Evolutionary conservation across 2,797 vertebrate species (phyloP), one percentile per base, ranked within the genome.

Genomic region (Sphenopsis melanotis): DNA sequence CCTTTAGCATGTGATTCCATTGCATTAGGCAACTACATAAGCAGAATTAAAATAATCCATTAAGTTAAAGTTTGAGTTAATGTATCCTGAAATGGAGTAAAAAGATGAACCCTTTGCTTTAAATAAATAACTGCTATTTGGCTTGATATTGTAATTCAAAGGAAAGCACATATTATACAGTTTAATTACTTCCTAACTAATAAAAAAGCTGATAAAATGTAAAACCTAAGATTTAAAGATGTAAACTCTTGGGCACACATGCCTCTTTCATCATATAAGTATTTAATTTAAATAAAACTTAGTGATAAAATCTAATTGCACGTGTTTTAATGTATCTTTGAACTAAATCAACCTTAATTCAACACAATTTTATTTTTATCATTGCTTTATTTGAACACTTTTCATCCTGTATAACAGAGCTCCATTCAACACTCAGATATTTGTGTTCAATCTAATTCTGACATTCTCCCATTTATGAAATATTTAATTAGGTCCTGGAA

Each of bases 401-500:
- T 87, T 70, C 7, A 41, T 71, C 15, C 46, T 52, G 3, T 71
- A 6, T 57, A 39, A 32, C 16, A 74, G 52, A 76, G 49, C n/a
- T 85, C 8, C 15, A 32, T 42, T 83, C n/a, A 74, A 49, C 4
- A 17, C 6, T 29, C 83, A 52, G 5, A 16, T 24, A 37, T 90
- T 36, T 72, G 6, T 53, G 14, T 53, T 69, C n/a, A 8, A 3
- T 52, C 5, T 42, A 52, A 80, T 93, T 87, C 56, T 74, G 75
- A 81, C 19, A 27, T 69, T 74, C 21, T 92, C 1, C 21, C 4
- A 15, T 60, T 79, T 77, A 24, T 91, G 12, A 42, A 44, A 89
- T 88, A 39, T 49, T 92, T 77, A 57, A 39, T 57, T 84, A 99
- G 99, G 99, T 99, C 36, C 98, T 99, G 89, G 99, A 99, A 95